phyloP scores from a whole-genome alignment of 2,888 invertebrate species.

The Cosmia pyralina region DNA sequence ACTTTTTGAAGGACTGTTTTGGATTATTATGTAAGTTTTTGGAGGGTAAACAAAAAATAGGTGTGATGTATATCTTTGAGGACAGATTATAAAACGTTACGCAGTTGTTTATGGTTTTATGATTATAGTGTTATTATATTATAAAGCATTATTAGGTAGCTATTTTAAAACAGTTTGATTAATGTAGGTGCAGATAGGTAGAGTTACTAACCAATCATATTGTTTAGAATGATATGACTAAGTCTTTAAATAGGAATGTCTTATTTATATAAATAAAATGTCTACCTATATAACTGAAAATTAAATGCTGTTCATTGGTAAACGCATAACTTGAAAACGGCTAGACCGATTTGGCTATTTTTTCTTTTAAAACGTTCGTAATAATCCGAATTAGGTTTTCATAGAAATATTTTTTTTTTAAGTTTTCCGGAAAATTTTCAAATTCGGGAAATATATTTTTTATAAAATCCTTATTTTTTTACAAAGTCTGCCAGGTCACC shows the following conservation, averaged over 20 bases:
- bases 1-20: conserved; percentile 67
- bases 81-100: conserved; percentile 43
- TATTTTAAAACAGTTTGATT: not conserved
- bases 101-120: conserved; percentile 48
- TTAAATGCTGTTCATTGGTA: not conserved
- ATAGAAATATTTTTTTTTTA: not conserved
- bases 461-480: too few relatives aligned
- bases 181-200: not conserved
- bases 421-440: not conserved
- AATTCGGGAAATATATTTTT: not conserved
- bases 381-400: too few relatives aligned
- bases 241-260: not conserved
- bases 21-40: conserved; percentile 52
- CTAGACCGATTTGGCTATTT: not conserved
- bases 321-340: not conserved
- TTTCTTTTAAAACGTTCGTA: not conserved
- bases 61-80: conserved; percentile 52
- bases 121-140: conserved; percentile 30
- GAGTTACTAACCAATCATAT: not conserved
- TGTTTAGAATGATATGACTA: not conserved
- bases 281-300: not conserved
- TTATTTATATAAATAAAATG: not conserved
- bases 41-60: conserved; percentile 58
- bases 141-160: conserved; percentile 1
- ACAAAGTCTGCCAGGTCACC: not conserved